Base-by-base conservation (phyloP, 2,113 vertebrate species). In the Stigmatopora nigra region DNA sequence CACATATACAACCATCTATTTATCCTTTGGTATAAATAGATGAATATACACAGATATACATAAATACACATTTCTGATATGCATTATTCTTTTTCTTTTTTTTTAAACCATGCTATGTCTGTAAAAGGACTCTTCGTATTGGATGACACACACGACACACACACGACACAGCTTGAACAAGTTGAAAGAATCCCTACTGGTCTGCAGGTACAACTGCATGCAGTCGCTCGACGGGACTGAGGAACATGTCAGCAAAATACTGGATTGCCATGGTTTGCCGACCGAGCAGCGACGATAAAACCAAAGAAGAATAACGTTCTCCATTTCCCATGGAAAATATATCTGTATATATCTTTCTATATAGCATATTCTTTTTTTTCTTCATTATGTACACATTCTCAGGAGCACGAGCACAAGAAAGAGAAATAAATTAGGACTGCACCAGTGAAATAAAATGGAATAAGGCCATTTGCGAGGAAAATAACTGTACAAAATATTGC, bases 311-410 rank as follows among this genome's bases (percentile, higher is more conserved):
- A 89, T 85, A 86, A 87, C 85, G 88, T 89, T 90, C 84, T 89
- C 85, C 65, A 70, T 86, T 87, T 88, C 77, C 88, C 87, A 90
- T 89, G 87, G 88, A 89, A 91, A 90, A 91, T 89, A 91, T 88
- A 90, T 89, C 84, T 89, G 78, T 89, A 89, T 89, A 89, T 89
- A 89, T 90, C 81, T 89, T 87, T 88, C 84, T 87, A 89, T 91
- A 89, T 90, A 31, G 25, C 25, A 89, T 77, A 84, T 81, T 84
- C 90, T 45, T 14, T 13, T 13, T 41, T 59, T 22, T 16, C n/a
- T 41, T 60, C 19, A 41, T 14, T 61, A 90, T 90, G 74, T 91
- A 91, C 89, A 91, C 78, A 81, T 86, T 86, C 75, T 80, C 73
- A 66, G 83, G 76, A 81, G 80, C 82, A 89, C 83, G 77, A 86